Base-by-base conservation (phyloP, 2,888 invertebrate species). In the Lissonota sp. region DNA sequence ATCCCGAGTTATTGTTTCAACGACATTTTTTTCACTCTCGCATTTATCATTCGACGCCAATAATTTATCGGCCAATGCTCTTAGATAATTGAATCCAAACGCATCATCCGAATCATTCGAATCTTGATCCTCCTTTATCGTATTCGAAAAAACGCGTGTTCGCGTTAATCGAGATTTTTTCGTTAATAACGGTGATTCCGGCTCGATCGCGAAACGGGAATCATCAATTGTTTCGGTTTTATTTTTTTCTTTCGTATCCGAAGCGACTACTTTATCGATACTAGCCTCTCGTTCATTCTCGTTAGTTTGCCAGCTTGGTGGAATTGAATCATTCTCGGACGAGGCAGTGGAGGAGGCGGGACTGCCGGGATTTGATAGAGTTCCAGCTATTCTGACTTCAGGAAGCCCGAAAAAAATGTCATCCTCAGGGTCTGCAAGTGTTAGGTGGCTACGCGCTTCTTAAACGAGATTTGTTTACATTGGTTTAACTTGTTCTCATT, bases 341-440 rank as follows among this genome's bases (percentile, higher is more conserved):
- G 80, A 80, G 14, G 26, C 42, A 7, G 62, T 46, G 14, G 80
- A 80, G 16, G 73, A 39, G 6, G 70, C 53, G 1, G 82, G 80
- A 77, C 77, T 82, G 53, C 72, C 77, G 7, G 83, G 79, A 81
- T 87, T 83, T 8, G 86, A 85, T 1, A 83, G 39, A 7, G 89
- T 88, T 40, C 88, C 88, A n/a, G 83, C 84, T 70, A 91, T 87
- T 57, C 77, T 85, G 40, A 90, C 86, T n/a, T 81, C 86, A 7
- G 91, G 91, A 57, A 91, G 84, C 12, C 83, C 88, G 5, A 66
- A 82, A 10, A 91, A 60, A 62, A 89, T 81, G 44, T 90, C 88
- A 4, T 90, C 86, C 6, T 88, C 86, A 12, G 79, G 72, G 55
- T 60, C n/a, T 8, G 57, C 37, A 58, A 58, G 12, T n/a, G 46